phyloP scores from a whole-genome alignment of 2,888 invertebrate genomes.

The Polymixis lichenea region DNA sequence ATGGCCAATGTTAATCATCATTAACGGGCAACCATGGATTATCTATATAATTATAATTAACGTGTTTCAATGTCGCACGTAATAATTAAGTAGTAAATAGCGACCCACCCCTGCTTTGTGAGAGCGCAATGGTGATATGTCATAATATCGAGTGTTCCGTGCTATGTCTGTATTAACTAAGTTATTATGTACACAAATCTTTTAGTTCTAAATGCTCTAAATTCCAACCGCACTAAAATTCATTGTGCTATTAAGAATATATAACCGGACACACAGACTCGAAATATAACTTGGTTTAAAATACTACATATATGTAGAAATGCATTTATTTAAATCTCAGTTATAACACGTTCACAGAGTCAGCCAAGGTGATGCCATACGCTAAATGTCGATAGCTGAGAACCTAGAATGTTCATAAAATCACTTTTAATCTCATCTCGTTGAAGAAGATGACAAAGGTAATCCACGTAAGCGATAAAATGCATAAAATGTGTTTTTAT shows the following conservation, averaged over 20 bases:
- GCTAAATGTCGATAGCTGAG: neutral
- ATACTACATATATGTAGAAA: neutral
- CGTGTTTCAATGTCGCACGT: neutral
- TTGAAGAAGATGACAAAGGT: neutral
- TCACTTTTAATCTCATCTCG: neutral
- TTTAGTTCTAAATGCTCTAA: neutral
- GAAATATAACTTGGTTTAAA: neutral
- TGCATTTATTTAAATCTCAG: neutral
- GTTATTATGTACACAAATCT: neutral
- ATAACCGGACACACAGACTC: neutral
- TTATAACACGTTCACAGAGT: neutral
- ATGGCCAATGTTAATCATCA: neutral
- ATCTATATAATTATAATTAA: no score
- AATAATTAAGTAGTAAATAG: neutral
- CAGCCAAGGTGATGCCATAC: neutral
- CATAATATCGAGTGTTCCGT: neutral
- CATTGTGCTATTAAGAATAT: neutral
- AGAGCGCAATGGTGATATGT: neutral
- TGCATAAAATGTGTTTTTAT: neutral
- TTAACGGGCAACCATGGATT: neutral
- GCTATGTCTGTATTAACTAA: neutral
- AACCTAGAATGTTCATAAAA: neutral
- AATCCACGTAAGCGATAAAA: neutral
- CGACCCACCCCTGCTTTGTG: neutral
- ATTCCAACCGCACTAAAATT: neutral